phyloP scores from a whole-genome alignment of 2,113 vertebrate species.

The Eudyptes chrysolophus region DNA sequence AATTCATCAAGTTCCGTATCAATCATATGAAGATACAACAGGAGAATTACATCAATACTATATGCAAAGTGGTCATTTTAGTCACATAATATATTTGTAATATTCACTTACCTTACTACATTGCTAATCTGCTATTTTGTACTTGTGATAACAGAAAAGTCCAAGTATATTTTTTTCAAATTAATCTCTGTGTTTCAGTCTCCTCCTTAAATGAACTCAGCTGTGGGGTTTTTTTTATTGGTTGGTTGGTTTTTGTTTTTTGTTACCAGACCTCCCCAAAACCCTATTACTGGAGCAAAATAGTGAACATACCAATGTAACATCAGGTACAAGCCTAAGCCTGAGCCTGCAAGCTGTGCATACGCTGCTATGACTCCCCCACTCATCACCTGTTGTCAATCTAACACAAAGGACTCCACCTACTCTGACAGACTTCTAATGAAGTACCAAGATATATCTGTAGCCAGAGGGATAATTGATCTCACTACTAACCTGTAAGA shows the following conservation, averaged over 20 bases:
- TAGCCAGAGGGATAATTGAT: not conserved
- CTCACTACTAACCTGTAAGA: not conserved
- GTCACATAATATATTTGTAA: not conserved
- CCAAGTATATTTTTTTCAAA: not conserved
- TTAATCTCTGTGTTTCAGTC: not conserved
- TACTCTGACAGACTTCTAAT: not conserved
- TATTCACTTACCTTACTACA: not conserved
- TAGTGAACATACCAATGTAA: not conserved
- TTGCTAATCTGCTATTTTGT: not conserved
- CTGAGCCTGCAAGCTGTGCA: not conserved
- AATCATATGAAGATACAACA: not conserved
- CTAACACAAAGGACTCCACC: not conserved
- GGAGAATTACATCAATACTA: not conserved
- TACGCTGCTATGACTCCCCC: not conserved
- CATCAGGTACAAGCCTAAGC: not conserved
- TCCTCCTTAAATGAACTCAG: not conserved
- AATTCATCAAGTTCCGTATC: not conserved
- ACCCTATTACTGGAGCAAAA: not conserved
- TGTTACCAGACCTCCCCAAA: not conserved
- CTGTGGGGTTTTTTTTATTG: fast-evolving
- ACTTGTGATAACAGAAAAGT: not conserved
- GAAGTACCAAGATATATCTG: not conserved
- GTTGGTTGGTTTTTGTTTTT: not conserved
- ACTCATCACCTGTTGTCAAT: not conserved
- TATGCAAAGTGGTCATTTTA: not conserved